These are phyloP conservation scores for Drosophila paramelanica DNA, from an alignment of 2,888 invertebrate species.

Conservation along the genomic window DNA sequence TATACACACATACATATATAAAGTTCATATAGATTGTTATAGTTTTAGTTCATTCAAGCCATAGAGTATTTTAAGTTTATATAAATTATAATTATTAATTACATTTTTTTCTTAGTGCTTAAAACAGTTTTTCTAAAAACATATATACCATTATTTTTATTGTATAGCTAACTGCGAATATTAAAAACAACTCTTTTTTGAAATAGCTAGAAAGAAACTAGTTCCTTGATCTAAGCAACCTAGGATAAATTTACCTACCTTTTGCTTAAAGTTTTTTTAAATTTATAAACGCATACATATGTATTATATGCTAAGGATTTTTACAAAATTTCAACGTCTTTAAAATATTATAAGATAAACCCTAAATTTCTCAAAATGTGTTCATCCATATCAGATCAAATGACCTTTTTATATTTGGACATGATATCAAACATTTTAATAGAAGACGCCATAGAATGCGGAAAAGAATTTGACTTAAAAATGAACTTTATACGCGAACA, in stretches of 20 bases:
- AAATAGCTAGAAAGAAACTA: not conserved
- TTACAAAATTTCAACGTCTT: not conserved
- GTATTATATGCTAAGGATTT: not conserved
- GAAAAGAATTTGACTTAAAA: slow-evolving; percentile 54
- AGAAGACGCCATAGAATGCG: slow-evolving; percentile 53
- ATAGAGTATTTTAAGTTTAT: too few relatives aligned
- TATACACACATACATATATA: too few relatives aligned
- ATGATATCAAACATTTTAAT: slow-evolving; percentile 49
- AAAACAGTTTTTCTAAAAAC: too few relatives aligned
- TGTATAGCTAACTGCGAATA: too few relatives aligned
- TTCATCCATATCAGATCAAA: slow-evolving; percentile 23
- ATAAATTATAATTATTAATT: too few relatives aligned
- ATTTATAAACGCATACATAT: not conserved
- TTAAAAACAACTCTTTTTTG: too few relatives aligned
- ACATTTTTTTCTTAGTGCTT: too few relatives aligned
- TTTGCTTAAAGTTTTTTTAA: not conserved
- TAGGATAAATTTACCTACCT: not conserved
- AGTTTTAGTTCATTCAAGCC: too few relatives aligned
- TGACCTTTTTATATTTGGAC: slow-evolving; percentile 61
- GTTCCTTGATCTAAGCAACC: not conserved
- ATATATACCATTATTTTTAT: too few relatives aligned
- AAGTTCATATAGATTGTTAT: too few relatives aligned
- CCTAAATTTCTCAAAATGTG: slow-evolving; percentile 32
- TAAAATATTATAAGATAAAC: not conserved
- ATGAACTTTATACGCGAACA: slow-evolving; percentile 47